Conservation (phyloP, 2,113 vertebrate genomes). For the Notiomystis cincta region DNA sequence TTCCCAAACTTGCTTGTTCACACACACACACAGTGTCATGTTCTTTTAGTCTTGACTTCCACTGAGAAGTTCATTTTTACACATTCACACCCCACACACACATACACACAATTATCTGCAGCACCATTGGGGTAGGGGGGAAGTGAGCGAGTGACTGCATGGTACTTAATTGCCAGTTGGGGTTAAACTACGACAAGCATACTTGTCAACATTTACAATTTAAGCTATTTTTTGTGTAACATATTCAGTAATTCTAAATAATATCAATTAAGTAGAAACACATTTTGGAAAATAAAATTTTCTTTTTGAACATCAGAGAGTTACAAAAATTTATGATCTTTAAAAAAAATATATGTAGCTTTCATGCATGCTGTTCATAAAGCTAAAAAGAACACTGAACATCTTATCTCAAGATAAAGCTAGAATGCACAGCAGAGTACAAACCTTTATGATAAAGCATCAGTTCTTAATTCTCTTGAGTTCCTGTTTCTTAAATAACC, state of each 20-base stretch:
- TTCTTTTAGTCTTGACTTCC: not conserved
- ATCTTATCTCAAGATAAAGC: not conserved
- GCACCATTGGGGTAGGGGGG: not conserved
- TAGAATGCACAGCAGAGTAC: not conserved
- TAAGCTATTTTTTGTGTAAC: not conserved
- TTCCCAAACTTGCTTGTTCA: not conserved
- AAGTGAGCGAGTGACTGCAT: not conserved
- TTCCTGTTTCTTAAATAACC: not conserved
- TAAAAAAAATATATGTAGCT: not conserved
- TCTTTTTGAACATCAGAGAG: not conserved
- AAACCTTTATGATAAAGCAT: not conserved
- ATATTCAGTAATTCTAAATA: not conserved
- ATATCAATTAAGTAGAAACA: not conserved
- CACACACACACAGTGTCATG: not conserved
- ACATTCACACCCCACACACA: not conserved
- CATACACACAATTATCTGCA: not conserved
- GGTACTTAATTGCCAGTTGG: not conserved
- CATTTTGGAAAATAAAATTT: not conserved
- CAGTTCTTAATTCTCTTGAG: not conserved
- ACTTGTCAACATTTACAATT: not conserved
- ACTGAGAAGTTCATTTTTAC: not conserved
- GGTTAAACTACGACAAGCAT: not conserved
- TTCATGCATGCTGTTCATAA: not conserved
- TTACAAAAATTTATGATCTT: not conserved
- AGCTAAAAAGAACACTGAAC: not conserved